phyloP scores from a whole-genome alignment of 2,113 vertebrate genomes.

The Thunnus thynnus region DNA sequence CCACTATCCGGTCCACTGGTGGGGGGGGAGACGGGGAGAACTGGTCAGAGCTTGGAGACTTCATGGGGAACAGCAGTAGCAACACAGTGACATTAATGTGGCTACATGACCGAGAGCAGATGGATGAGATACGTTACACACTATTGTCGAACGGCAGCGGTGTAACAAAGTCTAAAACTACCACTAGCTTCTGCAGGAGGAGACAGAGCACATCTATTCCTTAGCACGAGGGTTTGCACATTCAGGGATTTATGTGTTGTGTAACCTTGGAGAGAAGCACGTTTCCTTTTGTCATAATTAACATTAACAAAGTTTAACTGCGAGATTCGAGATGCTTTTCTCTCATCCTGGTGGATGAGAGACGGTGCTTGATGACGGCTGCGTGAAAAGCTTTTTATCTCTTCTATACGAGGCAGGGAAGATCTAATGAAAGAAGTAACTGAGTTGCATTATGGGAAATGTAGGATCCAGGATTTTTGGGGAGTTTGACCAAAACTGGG shows the following conservation, averaged over 20 bases:
- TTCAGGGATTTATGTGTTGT: not conserved
- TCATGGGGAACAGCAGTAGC: not conserved
- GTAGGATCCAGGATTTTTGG: too few species aligned
- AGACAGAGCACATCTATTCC: slow-evolving; percentile 1
- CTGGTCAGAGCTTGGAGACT: slow-evolving; percentile 11
- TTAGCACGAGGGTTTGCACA: not conserved
- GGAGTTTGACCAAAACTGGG: too few species aligned
- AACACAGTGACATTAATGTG: slow-evolving; percentile 31
- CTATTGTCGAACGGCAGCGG: slow-evolving; percentile 30
- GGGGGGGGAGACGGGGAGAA: slow-evolving; percentile 14
- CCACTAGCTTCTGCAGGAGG: slow-evolving; percentile 22
- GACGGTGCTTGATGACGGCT: not conserved
- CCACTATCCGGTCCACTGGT: slow-evolving; percentile 97
- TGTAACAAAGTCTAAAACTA: slow-evolving; percentile 33
- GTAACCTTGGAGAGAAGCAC: not conserved
- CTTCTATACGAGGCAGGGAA: not conserved
- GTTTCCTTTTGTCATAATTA: not conserved
- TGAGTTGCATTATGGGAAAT: too few species aligned
- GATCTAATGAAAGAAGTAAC: too few species aligned
- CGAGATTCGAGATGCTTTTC: not conserved
- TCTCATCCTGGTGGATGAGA: not conserved
- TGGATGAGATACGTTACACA: slow-evolving; percentile 56
- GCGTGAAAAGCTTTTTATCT: slow-evolving; percentile 1
- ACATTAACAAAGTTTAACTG: not conserved
- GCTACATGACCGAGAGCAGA: slow-evolving; percentile 53